phyloP scores from a whole-genome alignment of 2,888 invertebrate genomes.

The Trachelus stipa region DNA sequence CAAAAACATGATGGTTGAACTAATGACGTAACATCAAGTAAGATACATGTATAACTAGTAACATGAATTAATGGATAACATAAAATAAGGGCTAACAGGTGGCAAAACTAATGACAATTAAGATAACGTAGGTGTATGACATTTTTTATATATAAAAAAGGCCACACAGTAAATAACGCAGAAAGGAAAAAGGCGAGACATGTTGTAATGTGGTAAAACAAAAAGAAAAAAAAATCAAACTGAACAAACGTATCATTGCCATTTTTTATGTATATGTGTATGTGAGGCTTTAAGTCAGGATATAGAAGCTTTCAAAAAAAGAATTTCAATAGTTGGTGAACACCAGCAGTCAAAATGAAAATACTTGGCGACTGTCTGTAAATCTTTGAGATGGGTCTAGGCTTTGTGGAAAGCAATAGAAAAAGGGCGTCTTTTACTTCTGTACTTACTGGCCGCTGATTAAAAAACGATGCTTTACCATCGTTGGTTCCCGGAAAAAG shows the following conservation, averaged over 20 bases:
- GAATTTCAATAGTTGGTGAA: neutral
- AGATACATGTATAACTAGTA: neutral
- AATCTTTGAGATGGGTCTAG: constrained; percentile 19
- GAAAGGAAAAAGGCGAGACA: neutral
- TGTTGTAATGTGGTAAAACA: neutral
- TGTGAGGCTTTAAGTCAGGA: constrained; percentile 12
- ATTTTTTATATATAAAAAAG: neutral
- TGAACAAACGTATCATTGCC: neutral
- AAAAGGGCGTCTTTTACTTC: constrained; percentile 15
- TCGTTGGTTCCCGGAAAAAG: neutral
- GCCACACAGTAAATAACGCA: neutral
- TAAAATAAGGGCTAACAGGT: neutral
- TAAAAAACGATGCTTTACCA: constrained; percentile 9
- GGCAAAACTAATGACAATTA: neutral
- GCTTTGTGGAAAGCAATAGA: constrained; percentile 9
- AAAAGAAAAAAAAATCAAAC: neutral
- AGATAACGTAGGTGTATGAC: neutral
- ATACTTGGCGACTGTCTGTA: constrained; percentile 20
- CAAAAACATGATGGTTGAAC: neutral
- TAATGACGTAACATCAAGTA: neutral
- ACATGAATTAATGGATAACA: neutral
- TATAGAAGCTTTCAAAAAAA: constrained; percentile 8
- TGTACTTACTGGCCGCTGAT: constrained; percentile 22
- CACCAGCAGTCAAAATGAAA: constrained; percentile 16
- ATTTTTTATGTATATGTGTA: neutral